These are phyloP conservation scores for Drosophila arawakana DNA, from an alignment of 1,140 invertebrate species.

Conservation along the genomic window DNA sequence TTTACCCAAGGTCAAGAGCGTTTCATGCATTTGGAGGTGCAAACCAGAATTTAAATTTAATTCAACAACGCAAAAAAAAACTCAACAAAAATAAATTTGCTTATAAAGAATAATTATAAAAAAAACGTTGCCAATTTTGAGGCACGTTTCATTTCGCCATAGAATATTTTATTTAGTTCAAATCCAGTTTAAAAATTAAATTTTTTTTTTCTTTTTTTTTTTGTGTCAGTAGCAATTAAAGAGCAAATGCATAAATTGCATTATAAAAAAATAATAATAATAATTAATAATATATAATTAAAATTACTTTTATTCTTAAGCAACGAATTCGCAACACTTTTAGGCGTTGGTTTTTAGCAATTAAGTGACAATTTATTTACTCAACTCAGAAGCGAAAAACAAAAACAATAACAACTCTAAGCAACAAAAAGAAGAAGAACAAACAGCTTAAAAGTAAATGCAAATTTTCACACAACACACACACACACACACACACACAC, in stretches of 20 bases:
- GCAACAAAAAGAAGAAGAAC: constrained; percentile 6
- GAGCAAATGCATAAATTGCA: constrained; percentile 29
- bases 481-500: constrained; percentile 18
- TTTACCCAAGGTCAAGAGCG: constrained; percentile 73
- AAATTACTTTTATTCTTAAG: constrained; percentile 15
- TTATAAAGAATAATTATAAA: background rate
- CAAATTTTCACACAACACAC: constrained; percentile 12
- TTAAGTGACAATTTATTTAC: constrained; percentile 41
- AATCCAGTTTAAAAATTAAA: background rate
- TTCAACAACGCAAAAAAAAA: constrained; percentile 13
- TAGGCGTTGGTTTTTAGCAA: constrained; percentile 26
- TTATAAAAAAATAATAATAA: constrained; percentile 11
- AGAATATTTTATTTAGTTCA: constrained; percentile 5
- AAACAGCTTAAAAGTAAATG: constrained; percentile 14
- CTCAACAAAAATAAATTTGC: constrained; percentile 7
- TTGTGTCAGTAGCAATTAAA: constrained; percentile 13
- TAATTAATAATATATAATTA: constrained; percentile 7
- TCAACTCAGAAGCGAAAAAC: constrained; percentile 24
- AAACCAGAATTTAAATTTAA: constrained; percentile 64
- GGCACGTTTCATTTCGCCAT: constrained; percentile 1
- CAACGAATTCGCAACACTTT: constrained; percentile 33
- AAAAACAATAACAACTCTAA: constrained; percentile 11
- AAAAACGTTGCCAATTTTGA: constrained; percentile 9
- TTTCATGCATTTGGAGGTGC: constrained; percentile 76
- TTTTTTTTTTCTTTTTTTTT: constrained; percentile 10